Percentiles rank a stretch among this genome's conserved stretches.
Conservation (phyloP, 2,888 invertebrate genomes). For the Nemotelus nigrinus region DNA sequence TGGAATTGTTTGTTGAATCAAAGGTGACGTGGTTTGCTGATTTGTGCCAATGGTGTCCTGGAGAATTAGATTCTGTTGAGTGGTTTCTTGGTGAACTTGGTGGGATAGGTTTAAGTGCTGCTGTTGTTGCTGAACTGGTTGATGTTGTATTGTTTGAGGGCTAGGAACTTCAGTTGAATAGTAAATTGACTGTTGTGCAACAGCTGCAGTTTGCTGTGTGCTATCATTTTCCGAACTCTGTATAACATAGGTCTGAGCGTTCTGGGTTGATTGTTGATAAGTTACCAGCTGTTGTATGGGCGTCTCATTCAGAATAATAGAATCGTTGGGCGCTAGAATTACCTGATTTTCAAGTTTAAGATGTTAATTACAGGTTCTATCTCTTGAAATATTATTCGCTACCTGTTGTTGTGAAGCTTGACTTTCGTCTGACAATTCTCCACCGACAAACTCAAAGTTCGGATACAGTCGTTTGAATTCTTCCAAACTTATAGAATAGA, state of each 20-base stretch:
- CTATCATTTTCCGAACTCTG: constrained; percentile 54
- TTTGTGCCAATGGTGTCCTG: neutral
- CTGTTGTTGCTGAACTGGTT: constrained; percentile 53
- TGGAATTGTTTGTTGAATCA: constrained; percentile 26
- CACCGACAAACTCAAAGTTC: constrained; percentile 67
- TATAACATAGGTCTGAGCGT: constrained; percentile 52
- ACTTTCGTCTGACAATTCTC: constrained; percentile 52
- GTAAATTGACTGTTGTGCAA: constrained; percentile 52
- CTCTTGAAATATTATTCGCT: neutral
- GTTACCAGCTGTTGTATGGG: constrained; percentile 63
- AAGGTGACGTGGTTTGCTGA: constrained; percentile 8
- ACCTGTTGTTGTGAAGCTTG: constrained; percentile 41
- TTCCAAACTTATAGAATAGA: constrained; percentile 73
- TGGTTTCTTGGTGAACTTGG: constrained; percentile 3
- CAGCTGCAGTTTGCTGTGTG: constrained; percentile 17
- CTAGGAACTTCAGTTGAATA: constrained; percentile 50
- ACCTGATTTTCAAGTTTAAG: constrained; percentile 1
- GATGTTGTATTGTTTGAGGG: constrained; percentile 48
- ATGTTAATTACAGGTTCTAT: neutral
- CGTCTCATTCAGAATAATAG: constrained; percentile 65
- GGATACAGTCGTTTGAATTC: constrained; percentile 74
- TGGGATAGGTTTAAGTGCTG: constrained; percentile 13
- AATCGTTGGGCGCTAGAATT: constrained; percentile 57
- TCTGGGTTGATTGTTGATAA: constrained; percentile 60
- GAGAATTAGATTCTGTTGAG: neutral